phyloP scores from a whole-genome alignment of 2,113 vertebrate genomes.

The Macheiramphus alcinus region DNA sequence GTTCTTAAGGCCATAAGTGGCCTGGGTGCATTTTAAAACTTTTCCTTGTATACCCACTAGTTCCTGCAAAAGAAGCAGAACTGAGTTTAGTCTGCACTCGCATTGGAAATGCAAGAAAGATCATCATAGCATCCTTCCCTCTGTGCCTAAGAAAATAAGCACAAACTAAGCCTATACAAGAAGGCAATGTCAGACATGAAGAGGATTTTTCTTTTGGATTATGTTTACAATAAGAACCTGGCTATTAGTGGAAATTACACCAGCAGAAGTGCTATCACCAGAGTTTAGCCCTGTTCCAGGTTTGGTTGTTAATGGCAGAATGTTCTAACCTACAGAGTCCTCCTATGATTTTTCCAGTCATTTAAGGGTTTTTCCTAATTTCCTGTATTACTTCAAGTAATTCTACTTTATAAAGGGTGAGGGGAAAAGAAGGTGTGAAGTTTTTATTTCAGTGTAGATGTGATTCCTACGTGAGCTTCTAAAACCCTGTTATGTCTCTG shows the following conservation, averaged over 20 bases:
- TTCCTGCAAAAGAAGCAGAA: not conserved
- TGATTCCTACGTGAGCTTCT: not conserved
- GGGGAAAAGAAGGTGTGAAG: not conserved
- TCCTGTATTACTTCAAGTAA: not conserved
- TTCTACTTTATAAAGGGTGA: not conserved
- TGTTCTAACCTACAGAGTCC: not conserved
- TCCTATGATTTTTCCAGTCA: not conserved
- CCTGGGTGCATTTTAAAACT: not conserved
- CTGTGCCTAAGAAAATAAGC: not conserved
- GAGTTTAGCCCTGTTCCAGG: not conserved
- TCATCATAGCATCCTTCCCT: not conserved
- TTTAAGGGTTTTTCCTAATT: not conserved
- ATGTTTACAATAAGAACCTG: not conserved
- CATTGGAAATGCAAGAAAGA: not conserved
- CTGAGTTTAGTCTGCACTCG: not conserved
- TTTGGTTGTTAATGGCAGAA: not conserved
- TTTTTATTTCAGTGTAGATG: not conserved
- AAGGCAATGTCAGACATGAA: not conserved
- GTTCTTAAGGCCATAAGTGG: not conserved
- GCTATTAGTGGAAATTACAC: not conserved
- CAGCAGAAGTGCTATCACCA: not conserved
- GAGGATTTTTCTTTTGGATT: not conserved
- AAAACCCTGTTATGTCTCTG: not conserved
- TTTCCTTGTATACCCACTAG: not conserved
- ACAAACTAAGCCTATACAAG: not conserved